These are phyloP conservation scores for Chrysotoxum bicinctum DNA, from an alignment of 2,888 invertebrate species.

Conservation along the genomic window DNA sequence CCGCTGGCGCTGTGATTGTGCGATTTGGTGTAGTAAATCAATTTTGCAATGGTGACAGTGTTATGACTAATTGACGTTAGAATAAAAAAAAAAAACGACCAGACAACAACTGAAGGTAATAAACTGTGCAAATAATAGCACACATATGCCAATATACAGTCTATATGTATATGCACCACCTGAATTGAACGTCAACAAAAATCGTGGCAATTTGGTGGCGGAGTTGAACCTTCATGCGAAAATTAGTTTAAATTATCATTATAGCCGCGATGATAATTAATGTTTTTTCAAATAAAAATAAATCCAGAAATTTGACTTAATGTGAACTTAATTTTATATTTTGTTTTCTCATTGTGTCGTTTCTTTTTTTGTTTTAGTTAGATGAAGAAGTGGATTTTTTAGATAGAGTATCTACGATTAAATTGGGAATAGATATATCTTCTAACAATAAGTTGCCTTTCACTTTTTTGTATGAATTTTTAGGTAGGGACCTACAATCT, in stretches of 20 bases:
- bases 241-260: slow-evolving; percentile 26
- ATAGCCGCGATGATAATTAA: slow-evolving; percentile 1
- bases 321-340: not conserved
- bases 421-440: not conserved
- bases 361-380: not conserved
- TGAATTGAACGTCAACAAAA: slow-evolving; percentile 23
- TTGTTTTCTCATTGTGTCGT: not conserved
- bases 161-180: not conserved
- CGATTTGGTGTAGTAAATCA: slow-evolving; percentile 59
- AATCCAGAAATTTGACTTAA: not conserved
- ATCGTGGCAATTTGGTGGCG: slow-evolving; percentile 19
- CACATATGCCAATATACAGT: not conserved
- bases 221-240: slow-evolving; percentile 23
- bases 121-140: slow-evolving; percentile 59
- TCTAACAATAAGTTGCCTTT: not conserved
- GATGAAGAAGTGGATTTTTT: not conserved
- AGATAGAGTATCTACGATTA: not conserved
- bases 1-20: not conserved
- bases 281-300: not conserved
- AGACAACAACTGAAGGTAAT: slow-evolving; percentile 38
- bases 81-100: slow-evolving; percentile 20
- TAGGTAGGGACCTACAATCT: not conserved
- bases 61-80: slow-evolving; percentile 66
- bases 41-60: slow-evolving; percentile 50
- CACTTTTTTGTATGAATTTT: slow-evolving; percentile 1